phyloP scores from a whole-genome alignment of 2,888 invertebrate species.

The Chelonus formosanus region DNA sequence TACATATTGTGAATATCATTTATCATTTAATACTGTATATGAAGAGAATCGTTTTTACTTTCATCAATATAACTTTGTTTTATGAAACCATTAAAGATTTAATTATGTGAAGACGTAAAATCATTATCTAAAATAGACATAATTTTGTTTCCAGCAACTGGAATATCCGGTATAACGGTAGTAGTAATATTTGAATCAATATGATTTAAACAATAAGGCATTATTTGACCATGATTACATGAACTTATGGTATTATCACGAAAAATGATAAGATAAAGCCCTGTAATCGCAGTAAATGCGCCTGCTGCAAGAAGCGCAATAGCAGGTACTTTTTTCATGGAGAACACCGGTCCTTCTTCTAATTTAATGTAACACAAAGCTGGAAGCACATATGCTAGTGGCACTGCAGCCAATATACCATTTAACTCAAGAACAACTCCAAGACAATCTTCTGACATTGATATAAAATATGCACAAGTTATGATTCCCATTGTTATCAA shows the following conservation, averaged over 20 bases:
- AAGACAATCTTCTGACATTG: conserved; percentile 84
- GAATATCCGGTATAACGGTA: conserved; percentile 2
- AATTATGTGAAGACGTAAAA: not conserved
- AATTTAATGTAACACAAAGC: conserved; percentile 81
- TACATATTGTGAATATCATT: no score
- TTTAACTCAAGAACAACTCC: conserved; percentile 85
- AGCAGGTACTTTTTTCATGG: conserved; percentile 76
- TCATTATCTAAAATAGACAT: not conserved
- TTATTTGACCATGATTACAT: conserved; percentile 74
- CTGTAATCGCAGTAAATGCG: conserved; percentile 70
- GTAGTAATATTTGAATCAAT: conserved; percentile 33
- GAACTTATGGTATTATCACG: conserved; percentile 64
- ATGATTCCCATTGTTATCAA: conserved; percentile 76
- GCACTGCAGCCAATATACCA: conserved; percentile 83
- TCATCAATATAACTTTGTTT: no score
- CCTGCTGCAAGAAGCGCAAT: conserved; percentile 77
- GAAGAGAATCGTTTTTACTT: no score
- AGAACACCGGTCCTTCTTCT: conserved; percentile 75
- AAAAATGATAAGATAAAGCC: conserved; percentile 69
- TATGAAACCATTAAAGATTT: no score
- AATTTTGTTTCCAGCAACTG: no score
- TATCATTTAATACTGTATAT: no score
- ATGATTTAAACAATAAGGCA: conserved; percentile 69
- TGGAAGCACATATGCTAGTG: conserved; percentile 83
- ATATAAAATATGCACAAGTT: conserved; percentile 74